These are phyloP conservation scores for Dorcus parallelipipedus DNA, from an alignment of 2,888 invertebrate genomes.

Conservation along the genomic window DNA sequence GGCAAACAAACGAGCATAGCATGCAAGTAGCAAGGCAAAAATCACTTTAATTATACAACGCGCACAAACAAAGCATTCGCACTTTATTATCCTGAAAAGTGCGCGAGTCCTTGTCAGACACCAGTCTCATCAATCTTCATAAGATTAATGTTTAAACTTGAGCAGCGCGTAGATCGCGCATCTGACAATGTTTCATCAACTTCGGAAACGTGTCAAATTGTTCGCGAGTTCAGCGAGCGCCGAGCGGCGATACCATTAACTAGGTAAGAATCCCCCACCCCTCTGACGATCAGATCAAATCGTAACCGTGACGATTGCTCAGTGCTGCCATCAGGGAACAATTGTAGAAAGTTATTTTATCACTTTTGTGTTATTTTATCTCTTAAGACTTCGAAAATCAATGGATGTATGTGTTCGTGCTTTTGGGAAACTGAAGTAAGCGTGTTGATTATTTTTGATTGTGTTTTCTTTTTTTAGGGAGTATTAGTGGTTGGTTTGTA, in stretches of 20 bases:
- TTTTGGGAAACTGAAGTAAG: too few species aligned
- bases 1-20: too few species aligned
- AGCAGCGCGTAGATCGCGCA: slow-evolving; percentile 32
- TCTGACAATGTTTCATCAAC: slow-evolving; percentile 37
- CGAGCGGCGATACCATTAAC: slow-evolving; percentile 20
- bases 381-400: too few species aligned
- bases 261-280: slow-evolving; percentile 11
- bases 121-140: slow-evolving; percentile 39
- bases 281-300: slow-evolving; percentile 7
- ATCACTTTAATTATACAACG: background rate
- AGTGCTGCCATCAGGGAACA: slow-evolving; percentile 35
- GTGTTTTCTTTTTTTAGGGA: background rate
- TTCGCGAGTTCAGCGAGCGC: slow-evolving; percentile 12
- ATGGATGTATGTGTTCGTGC: too few species aligned
- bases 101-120: background rate
- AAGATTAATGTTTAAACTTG: slow-evolving; percentile 42
- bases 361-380: too few species aligned
- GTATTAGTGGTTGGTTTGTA: background rate
- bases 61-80: background rate
- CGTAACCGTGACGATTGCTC: slow-evolving; percentile 29
- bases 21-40: background rate
- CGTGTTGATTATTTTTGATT: too few species aligned
- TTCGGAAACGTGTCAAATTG: slow-evolving; percentile 27
- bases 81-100: background rate
- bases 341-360: slow-evolving; percentile 30